Evolutionary conservation across 2,113 vertebrate species (phyloP).

Genomic region (Tetrao urogallus): DNA sequence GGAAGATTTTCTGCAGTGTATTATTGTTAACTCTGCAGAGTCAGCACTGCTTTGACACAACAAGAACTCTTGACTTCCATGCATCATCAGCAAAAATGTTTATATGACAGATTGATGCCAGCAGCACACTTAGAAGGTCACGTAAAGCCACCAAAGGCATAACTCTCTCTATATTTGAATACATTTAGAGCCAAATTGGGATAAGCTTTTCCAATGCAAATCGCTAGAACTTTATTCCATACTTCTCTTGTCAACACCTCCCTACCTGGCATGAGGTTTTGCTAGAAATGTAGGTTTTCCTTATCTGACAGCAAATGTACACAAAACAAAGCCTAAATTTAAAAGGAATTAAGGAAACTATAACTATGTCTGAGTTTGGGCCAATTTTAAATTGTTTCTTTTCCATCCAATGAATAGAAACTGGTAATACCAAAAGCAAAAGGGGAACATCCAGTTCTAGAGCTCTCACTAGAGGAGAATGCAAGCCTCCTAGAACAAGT

Average conservation of each 20-base stretch:
- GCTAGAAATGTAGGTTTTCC: not conserved
- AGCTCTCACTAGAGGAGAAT: not conserved
- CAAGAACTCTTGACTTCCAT: not conserved
- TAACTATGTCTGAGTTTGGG: not conserved
- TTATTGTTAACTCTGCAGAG: not conserved
- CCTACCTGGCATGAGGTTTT: not conserved
- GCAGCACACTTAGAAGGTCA: not conserved
- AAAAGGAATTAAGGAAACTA: not conserved
- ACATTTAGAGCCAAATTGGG: not conserved
- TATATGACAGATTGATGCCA: not conserved
- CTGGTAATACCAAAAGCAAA: not conserved
- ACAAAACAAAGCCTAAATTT: not conserved
- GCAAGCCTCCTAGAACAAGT: not conserved
- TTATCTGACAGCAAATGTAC: not conserved
- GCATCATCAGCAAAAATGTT: accelerated
- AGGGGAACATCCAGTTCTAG: not conserved
- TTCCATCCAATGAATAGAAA: not conserved
- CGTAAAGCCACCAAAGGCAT: not conserved
- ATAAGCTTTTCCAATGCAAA: constrained; percentile 13
- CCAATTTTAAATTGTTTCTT: not conserved
- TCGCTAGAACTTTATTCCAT: not conserved
- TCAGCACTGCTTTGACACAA: not conserved
- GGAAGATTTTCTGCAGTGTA: not conserved
- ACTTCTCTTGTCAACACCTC: not conserved
- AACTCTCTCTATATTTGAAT: not conserved